Evolutionary conservation across 1,140 invertebrate species (phyloP).

Genomic region (Eupristina koningsbergeri): DNA sequence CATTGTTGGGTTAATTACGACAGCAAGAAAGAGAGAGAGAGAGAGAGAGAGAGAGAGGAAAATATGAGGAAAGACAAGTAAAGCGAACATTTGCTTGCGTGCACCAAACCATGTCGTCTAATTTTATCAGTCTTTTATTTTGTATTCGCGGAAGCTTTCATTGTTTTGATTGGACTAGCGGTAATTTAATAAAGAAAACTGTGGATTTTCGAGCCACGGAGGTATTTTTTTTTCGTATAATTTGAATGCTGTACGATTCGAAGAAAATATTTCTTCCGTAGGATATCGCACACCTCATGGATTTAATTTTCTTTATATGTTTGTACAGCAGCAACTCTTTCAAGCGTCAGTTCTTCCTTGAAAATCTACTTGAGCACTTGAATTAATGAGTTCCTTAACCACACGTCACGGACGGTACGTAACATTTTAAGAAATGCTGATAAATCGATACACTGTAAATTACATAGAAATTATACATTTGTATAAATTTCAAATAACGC

Average conservation of each 20-base stretch:
- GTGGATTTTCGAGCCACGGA: not conserved
- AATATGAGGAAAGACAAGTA: not conserved
- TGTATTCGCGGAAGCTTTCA: constrained; percentile 41
- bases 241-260: constrained; percentile 5
- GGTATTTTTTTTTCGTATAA: not conserved
- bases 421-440: not conserved
- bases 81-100: constrained; percentile 13
- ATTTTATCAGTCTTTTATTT: constrained; percentile 39
- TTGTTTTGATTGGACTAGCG: constrained; percentile 37
- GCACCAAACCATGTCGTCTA: constrained; percentile 43
- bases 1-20: constrained; percentile 35
- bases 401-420: not conserved
- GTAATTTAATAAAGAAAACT: constrained; percentile 46
- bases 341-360: not conserved
- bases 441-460: no score
- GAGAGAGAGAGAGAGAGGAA: no score
- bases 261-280: not conserved
- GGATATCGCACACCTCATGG: not conserved
- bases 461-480: no score
- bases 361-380: not conserved
- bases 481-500: no score
- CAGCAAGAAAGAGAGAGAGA: no score
- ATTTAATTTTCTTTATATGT: constrained; percentile 17
- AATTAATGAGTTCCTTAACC: not conserved
- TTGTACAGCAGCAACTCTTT: not conserved